Percentiles rank a stretch among this genome's conserved stretches.
phyloP scores from a whole-genome alignment of 2,888 invertebrate genomes.

The Thelaira solivaga region DNA sequence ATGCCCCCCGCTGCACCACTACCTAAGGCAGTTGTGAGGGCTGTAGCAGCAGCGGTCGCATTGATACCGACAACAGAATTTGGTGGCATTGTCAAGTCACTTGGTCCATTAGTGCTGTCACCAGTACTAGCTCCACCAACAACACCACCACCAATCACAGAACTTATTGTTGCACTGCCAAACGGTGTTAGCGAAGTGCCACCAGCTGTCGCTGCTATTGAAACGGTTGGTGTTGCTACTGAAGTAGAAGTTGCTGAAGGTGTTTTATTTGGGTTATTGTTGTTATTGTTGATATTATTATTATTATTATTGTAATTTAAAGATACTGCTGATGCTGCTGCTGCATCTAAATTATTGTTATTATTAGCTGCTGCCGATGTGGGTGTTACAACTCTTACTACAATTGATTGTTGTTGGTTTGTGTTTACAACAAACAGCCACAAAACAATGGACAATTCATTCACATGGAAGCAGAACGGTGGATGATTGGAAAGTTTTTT shows the following conservation, averaged over 20 bases:
- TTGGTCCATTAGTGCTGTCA: slow-evolving; percentile 69
- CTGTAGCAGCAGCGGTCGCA: slow-evolving; percentile 61
- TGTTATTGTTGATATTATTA: no score
- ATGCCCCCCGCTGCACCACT: slow-evolving; percentile 32
- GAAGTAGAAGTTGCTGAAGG: slow-evolving; percentile 60
- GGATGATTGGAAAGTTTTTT: neutral
- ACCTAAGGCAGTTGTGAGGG: slow-evolving; percentile 58
- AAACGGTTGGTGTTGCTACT: slow-evolving; percentile 49
- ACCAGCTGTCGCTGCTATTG: slow-evolving; percentile 40
- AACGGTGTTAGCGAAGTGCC: slow-evolving; percentile 51
- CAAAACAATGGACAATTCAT: slow-evolving; percentile 50
- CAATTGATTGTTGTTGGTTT: slow-evolving; percentile 1
- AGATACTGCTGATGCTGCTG: slow-evolving; percentile 68
- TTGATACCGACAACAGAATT: slow-evolving; percentile 64
- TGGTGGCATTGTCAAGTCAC: slow-evolving; percentile 69
- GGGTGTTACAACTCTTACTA: slow-evolving; percentile 64
- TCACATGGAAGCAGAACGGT: neutral
- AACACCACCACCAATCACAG: slow-evolving; percentile 47
- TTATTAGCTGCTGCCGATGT: slow-evolving; percentile 67
- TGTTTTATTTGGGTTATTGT: slow-evolving; percentile 62
- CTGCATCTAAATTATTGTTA: slow-evolving; percentile 62
- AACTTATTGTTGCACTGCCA: slow-evolving; percentile 44
- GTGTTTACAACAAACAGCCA: slow-evolving; percentile 18
- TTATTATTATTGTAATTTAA: slow-evolving; percentile 70
- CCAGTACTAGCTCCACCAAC: slow-evolving; percentile 55